Evolutionary conservation across 1,140 invertebrate genomes (phyloP), one percentile per base, ranked within the genome.

Genomic region (Delia radicum): DNA sequence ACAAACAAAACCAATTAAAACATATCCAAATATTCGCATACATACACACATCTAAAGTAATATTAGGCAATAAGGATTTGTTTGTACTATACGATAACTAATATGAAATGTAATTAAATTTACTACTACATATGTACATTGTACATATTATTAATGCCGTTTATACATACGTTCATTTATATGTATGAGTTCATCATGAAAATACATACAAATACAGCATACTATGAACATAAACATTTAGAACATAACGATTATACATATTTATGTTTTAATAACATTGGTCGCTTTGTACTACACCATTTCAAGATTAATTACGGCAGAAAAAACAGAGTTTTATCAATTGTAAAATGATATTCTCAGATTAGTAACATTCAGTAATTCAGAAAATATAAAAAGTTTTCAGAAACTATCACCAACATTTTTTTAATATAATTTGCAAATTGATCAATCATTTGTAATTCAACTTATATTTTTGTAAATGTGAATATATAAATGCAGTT

Each of bases 231-330:
- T 55, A 55, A 24, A 55, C 6, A 55, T 24, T 3, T 42, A 42
- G 8, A 15, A 55, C 21, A 24, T 21, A 21, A 55, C 10, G 48
- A 55, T 55, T 55, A 55, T 21, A 55, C n/a, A 55, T n/a, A 55
- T 55, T 55, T 55, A 55, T 55, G 48, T 55, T 55, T 55, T 55
- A 55, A 55, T 55, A 55, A 21, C 48, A 55, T 55, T 55, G 48
- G 48, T 55, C 18, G n/a, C 3, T 37, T 37, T n/a, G n/a, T n/a
- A n/a, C n/a, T n/a, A 42, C n/a, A 1, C 37, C 48, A 55, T 21
- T 55, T n/a, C n/a, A n/a, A n/a, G n/a, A n/a, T n/a, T n/a, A n/a
- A n/a, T n/a, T n/a, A n/a, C n/a, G n/a, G n/a, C n/a, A n/a, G n/a
- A n/a, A n/a, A n/a, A n/a, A n/a, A n/a, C n/a, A n/a, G n/a, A n/a